Percentiles rank a stretch among this genome's conserved stretches.
phyloP scores from a whole-genome alignment of 2,113 vertebrate species.

The Centropristis striata region DNA sequence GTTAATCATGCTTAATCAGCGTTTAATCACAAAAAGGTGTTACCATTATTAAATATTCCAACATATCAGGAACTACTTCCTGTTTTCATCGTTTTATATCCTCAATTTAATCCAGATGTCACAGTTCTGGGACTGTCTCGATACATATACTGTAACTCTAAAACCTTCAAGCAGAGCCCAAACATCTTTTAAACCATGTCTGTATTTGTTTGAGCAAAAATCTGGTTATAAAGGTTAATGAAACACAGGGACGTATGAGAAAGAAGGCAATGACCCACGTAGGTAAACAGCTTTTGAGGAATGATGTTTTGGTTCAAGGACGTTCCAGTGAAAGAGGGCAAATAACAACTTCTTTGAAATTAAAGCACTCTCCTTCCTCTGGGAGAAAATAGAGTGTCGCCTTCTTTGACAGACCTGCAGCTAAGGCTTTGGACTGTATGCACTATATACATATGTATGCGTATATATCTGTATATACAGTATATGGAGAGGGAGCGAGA shows the following conservation, averaged over 20 bases:
- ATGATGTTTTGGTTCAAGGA: slow-evolving; percentile 76
- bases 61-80: background rate
- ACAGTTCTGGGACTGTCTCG: background rate
- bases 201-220: slow-evolving; percentile 37
- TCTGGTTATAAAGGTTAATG: slow-evolving; percentile 54
- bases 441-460: too few relatives aligned
- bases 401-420: slow-evolving; percentile 46
- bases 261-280: slow-evolving; percentile 44
- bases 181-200: slow-evolving; percentile 9
- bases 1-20: background rate
- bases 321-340: slow-evolving; percentile 49
- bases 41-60: background rate
- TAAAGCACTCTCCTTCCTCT: slow-evolving; percentile 40
- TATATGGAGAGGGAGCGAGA: too few relatives aligned
- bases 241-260: slow-evolving; percentile 31
- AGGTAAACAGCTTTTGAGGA: slow-evolving; percentile 61
- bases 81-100: background rate
- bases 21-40: background rate
- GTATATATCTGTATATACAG: too few relatives aligned
- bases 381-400: slow-evolving; percentile 38
- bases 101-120: background rate
- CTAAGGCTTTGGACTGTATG: background rate
- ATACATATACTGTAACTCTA: background rate
- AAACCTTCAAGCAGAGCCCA: background rate
- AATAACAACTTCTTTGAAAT: slow-evolving; percentile 73